Base-by-base conservation (phyloP, 2,888 invertebrate genomes). In the Eupeodes luniger region DNA sequence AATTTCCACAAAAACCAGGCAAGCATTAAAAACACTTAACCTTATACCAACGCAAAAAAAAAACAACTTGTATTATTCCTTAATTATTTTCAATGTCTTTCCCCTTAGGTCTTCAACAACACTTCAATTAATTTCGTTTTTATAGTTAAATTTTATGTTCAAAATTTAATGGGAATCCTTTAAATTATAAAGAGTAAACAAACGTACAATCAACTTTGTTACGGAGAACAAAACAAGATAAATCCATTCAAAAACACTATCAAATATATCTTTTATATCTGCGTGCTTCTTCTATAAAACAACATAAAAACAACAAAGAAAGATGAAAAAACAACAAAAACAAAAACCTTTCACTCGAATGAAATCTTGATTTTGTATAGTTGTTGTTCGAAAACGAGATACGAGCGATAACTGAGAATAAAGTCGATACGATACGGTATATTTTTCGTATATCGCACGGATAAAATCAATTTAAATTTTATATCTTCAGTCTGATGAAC, bases 381-480 rank as follows among this genome's bases (percentile, higher is more conserved):
- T 27, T 27, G 27, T 27, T 27, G 27, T 27, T 27, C 40, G 40
- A 9, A 40, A 40, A 40, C 40, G 40, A 40, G 40, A 40, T 7
- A 40, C 40, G 40, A 40, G 40, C 1, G 40, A 40, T 0, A 9
- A 40, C 6, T 7, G 40, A 7, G 40, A 9, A 9, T 40, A 40
- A 40, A 40, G 40, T 40, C 40, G 2, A 19, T 4, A 19, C 19
- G 2, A 19, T 4, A 19, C 19, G 57, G 27, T 27, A 14, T 27
- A 27, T 27, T 27, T 49, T 49, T 47, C 10, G 49, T 27, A 27
- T 67, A 67, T 67, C 67, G 49, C 49, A 67, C 27, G 51, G 51
- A 67, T 51, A 66, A 27, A 67, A 72, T 80, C 81, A 61, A 70
- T 81, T 81, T 57, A 61, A 66, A 51, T 67, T 74, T 66, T 59